These are phyloP conservation scores for Nansenia antarctica DNA, from an alignment of 2,113 vertebrate genomes.

Conservation along the genomic window DNA sequence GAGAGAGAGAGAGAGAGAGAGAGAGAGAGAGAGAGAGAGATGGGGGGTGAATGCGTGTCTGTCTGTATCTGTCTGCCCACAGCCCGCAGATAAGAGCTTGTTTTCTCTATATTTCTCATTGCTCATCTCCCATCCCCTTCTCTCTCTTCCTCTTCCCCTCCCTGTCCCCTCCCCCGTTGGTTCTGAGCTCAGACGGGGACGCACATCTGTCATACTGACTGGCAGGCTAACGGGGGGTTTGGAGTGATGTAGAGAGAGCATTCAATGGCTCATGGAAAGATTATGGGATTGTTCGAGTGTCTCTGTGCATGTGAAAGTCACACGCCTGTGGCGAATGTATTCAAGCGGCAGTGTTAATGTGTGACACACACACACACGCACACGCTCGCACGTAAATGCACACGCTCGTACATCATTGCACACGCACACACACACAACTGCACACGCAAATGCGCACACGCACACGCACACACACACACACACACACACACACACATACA, in stretches of 20 bases:
- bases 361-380: no score
- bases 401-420: no score
- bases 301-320: neutral
- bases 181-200: no score
- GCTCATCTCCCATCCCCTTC: neutral
- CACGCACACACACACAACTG: no score
- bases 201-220: constrained; percentile 3
- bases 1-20: neutral
- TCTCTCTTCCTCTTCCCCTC: neutral
- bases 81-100: constrained; percentile 17
- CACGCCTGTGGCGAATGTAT: no score
- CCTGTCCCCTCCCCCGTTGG: neutral
- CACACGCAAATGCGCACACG: no score
- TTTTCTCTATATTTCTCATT: neutral
- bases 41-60: neutral
- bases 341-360: no score
- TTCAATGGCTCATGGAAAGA: neutral
- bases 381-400: no score
- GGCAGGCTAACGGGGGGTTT: neutral
- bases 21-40: neutral
- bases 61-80: no score
- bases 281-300: neutral
- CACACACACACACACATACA: neutral
- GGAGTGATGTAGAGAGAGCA: constrained; percentile 5
- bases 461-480: neutral